Base-by-base conservation (phyloP, 2,888 invertebrate genomes). In the Calameuta pallipes region DNA sequence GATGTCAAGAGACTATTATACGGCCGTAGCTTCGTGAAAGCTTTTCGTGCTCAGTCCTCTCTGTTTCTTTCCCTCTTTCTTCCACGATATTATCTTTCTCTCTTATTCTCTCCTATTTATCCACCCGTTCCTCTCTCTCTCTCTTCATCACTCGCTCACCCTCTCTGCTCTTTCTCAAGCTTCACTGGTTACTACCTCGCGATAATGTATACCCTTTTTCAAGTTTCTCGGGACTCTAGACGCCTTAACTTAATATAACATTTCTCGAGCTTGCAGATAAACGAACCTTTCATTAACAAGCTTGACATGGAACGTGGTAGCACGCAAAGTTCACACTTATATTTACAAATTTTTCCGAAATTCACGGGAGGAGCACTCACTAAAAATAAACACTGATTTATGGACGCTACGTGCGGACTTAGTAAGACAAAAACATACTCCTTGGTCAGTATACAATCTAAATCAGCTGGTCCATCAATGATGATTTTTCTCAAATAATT, bases 311-410 rank as follows among this genome's bases (percentile, higher is more conserved):
- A 70, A 75, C 69, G 34, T 41, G 75, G 69, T 41, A 33, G 70
- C 33, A 73, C 68, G 73, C 41, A 78, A 79, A 75, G 76, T 79
- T 70, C 35, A 31, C 78, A 79, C 76, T 78, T 75, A 80, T 83
- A 83, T 84, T 84, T 83, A 82, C 80, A 80, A 82, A 75, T 85
- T 82, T 83, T 84, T 80, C 36, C 69, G 78, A 84, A 83, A 85
- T 76, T 15, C 73, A 73, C 75, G 75, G 73, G 69, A 78, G 68
- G 78, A 70, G 75, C 76, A 82, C 79, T 80, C 80, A 85, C 88
- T 88, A 88, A 87, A 87, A 88, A 88, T 88, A 88, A 87, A 88
- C 86, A 87, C 86, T 85, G 87, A 84, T 83, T 83, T 83, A 82
- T 80, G 84, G 76, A 81, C 78, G 79, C 77, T 82, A 81, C 80